Conservation (phyloP, 2,888 invertebrate genomes). For the Julus scanicus region DNA sequence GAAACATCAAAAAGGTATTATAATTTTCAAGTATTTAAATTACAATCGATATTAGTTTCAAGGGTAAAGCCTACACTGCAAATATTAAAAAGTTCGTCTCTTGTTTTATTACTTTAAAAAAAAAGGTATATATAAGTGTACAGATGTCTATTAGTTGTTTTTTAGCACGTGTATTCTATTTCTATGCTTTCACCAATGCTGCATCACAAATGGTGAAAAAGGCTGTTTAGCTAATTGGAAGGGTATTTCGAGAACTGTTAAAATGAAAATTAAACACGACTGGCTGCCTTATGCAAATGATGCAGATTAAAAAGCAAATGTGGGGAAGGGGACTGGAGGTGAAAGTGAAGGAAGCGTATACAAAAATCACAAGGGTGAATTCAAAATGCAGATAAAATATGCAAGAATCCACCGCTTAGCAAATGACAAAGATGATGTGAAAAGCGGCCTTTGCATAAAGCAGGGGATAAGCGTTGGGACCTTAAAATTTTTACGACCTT, state of each 20-base stretch:
- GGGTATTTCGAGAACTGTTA: background rate
- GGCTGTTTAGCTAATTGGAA: background rate
- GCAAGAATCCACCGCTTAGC: background rate
- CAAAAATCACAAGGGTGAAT: background rate
- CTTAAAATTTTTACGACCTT: background rate
- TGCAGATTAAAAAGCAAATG: background rate
- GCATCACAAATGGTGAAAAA: background rate
- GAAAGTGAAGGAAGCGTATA: background rate
- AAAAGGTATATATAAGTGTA: no score
- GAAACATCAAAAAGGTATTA: no score
- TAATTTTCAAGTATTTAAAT: no score
- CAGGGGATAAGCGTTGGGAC: background rate
- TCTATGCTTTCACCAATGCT: no score
- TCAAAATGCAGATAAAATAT: background rate
- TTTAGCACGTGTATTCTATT: no score
- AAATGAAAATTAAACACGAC: conserved; percentile 11
- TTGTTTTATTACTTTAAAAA: no score
- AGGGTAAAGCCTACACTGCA: no score
- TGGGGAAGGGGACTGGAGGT: background rate
- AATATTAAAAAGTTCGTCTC: no score
- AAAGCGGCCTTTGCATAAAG: background rate
- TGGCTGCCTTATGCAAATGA: conserved; percentile 28
- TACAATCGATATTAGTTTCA: no score
- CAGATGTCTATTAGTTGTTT: no score
- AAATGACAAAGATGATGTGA: background rate